phyloP scores from a whole-genome alignment of 2,797 vertebrate species.

The Bradypus variegatus region DNA sequence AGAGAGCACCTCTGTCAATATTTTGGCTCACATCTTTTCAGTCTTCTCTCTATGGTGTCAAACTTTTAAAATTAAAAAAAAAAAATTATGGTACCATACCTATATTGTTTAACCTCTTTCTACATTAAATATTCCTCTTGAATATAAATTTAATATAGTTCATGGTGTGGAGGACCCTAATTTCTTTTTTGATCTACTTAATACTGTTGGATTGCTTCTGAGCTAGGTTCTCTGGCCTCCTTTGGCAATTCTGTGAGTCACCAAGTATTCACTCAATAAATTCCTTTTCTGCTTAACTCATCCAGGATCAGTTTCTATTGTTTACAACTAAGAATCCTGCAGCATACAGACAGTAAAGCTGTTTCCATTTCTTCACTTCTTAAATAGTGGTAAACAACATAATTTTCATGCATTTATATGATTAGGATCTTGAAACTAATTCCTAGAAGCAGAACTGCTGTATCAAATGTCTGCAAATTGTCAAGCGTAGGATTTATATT shows the following conservation, averaged over 20 bases:
- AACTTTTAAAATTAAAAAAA: neutral
- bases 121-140: neutral
- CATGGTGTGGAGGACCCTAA: neutral
- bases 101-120: neutral
- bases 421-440: neutral
- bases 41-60: neutral
- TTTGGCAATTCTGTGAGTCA: neutral
- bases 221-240: neutral
- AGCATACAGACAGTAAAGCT: neutral
- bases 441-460: neutral
- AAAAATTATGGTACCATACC: neutral
- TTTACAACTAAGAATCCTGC: neutral
- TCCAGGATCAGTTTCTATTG: neutral
- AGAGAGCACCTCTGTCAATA: neutral
- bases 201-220: neutral
- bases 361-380: neutral
- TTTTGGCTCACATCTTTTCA: neutral
- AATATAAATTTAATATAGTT: neutral
- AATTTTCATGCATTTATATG: neutral
- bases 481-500: neutral
- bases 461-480: neutral
- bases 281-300: neutral
- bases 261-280: neutral
- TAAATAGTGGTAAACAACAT: neutral
- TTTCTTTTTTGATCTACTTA: neutral